phyloP scores from a whole-genome alignment of 2,797 vertebrate species.

The Leuciscus waleckii region DNA sequence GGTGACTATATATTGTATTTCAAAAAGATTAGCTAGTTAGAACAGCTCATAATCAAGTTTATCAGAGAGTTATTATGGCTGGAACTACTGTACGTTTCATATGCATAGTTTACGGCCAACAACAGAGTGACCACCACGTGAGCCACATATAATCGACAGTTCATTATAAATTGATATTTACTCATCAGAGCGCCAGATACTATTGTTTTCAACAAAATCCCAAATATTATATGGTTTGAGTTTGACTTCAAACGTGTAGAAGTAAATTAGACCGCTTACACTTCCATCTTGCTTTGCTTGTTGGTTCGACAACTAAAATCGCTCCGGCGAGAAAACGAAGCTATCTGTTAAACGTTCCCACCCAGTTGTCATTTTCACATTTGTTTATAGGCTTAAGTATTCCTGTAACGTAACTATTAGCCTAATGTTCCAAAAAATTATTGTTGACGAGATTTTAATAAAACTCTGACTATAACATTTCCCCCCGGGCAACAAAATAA shows the following conservation, averaged over 20 bases:
- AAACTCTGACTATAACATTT: not conserved
- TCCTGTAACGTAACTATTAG: not conserved
- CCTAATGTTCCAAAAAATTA: not conserved
- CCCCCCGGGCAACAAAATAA: not conserved
- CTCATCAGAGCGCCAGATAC: not conserved
- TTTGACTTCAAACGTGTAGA: not conserved
- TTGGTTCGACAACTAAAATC: conserved; percentile 15
- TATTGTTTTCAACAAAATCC: not conserved
- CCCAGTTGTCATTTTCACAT: not conserved
- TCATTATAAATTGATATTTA: not conserved
- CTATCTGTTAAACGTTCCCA: conserved; percentile 34
- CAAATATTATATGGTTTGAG: not conserved
- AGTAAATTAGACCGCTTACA: conserved; percentile 66
- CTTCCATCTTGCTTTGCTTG: conserved; percentile 71
- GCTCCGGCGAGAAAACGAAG: conserved; percentile 17
- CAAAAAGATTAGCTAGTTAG: not conserved
- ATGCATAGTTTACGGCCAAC: not conserved
- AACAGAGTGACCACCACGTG: not conserved
- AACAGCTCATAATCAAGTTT: not conserved
- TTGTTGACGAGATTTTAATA: not conserved
- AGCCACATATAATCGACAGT: not conserved
- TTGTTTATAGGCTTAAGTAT: not conserved
- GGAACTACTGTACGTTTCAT: not conserved
- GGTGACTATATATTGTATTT: too few relatives aligned
- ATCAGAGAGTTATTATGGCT: not conserved